These are phyloP conservation scores for Corapipo altera DNA, from an alignment of 2,113 vertebrate genomes.

Conservation along the genomic window DNA sequence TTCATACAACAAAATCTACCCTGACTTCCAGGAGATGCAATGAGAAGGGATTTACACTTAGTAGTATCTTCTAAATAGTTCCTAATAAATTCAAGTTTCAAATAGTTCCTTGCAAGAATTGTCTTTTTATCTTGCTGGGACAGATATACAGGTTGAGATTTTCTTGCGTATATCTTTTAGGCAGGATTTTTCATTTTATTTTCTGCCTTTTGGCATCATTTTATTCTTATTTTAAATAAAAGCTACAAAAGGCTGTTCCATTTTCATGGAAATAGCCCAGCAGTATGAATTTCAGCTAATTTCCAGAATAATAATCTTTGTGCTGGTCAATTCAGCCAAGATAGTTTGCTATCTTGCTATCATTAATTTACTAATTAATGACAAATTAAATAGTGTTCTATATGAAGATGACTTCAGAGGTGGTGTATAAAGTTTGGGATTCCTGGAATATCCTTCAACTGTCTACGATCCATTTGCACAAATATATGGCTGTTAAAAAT, in stretches of 20 bases:
- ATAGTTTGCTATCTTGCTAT: slow-evolving; percentile 40
- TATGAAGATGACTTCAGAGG: slow-evolving; percentile 45
- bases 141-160: not conserved
- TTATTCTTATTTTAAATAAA: slow-evolving; percentile 72
- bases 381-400: slow-evolving; percentile 72
- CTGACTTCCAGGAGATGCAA: slow-evolving; percentile 63
- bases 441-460: slow-evolving; percentile 46
- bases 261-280: slow-evolving; percentile 76
- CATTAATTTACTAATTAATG: slow-evolving; percentile 70
- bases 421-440: slow-evolving; percentile 30
- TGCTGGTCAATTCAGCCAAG: slow-evolving; percentile 40
- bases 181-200: slow-evolving; percentile 65
- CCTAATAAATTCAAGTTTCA: slow-evolving; percentile 22
- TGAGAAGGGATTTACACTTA: slow-evolving; percentile 7
- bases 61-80: not conserved
- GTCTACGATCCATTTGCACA: slow-evolving; percentile 43
- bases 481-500: slow-evolving; percentile 58
- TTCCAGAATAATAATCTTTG: slow-evolving; percentile 72
- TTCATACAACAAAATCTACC: slow-evolving; percentile 74
- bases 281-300: slow-evolving; percentile 68
- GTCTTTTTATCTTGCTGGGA: not conserved
- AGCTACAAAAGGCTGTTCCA: slow-evolving; percentile 52
- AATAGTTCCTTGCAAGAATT: not conserved
- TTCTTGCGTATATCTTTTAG: slow-evolving; percentile 32
- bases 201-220: slow-evolving; percentile 52